These are phyloP conservation scores for Nannoperca obscura DNA, from an alignment of 2,797 vertebrate species.

Conservation along the genomic window DNA sequence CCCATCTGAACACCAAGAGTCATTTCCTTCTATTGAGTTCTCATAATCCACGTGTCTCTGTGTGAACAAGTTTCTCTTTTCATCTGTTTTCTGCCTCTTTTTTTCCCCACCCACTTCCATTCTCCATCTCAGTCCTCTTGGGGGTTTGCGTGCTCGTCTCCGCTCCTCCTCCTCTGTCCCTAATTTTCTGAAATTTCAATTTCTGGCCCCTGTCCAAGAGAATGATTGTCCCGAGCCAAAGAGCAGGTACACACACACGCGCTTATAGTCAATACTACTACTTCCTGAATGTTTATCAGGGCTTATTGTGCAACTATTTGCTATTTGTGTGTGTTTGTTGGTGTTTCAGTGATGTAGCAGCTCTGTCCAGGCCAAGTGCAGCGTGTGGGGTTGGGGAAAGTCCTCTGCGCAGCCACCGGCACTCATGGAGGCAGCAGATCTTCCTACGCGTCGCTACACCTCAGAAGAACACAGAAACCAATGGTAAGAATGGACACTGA, in stretches of 20 bases:
- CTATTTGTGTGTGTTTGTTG: slow-evolving; percentile 29
- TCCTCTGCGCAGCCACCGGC: slow-evolving; percentile 88
- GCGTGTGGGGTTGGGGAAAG: slow-evolving; percentile 77
- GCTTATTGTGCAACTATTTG: neutral
- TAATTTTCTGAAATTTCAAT: slow-evolving; percentile 99
- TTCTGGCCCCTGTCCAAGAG: slow-evolving; percentile 97
- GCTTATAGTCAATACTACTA: neutral
- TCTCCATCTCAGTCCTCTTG: slow-evolving; percentile 85
- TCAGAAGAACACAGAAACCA: slow-evolving; percentile 91
- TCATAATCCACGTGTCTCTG: slow-evolving; percentile 8
- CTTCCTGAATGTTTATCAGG: neutral
- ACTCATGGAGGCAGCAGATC: slow-evolving; percentile 99
- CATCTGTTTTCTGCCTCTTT: slow-evolving; percentile 46
- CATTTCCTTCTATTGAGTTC: neutral
- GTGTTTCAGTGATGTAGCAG: slow-evolving; percentile 88
- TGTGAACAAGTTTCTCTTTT: slow-evolving; percentile 48
- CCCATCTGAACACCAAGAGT: neutral
- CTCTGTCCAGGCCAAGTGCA: slow-evolving; percentile 81
- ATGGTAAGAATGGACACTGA: slow-evolving; percentile 62
- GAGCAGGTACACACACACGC: slow-evolving; percentile 88
- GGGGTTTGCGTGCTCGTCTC: slow-evolving; percentile 94
- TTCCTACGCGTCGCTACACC: slow-evolving; percentile 97
- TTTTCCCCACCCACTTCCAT: slow-evolving; percentile 20
- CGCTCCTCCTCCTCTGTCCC: slow-evolving; percentile 97
- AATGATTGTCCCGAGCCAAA: slow-evolving; percentile 89